These are phyloP conservation scores for Arizona elegans DNA, from an alignment of 2,113 vertebrate species.

Conservation along the genomic window DNA sequence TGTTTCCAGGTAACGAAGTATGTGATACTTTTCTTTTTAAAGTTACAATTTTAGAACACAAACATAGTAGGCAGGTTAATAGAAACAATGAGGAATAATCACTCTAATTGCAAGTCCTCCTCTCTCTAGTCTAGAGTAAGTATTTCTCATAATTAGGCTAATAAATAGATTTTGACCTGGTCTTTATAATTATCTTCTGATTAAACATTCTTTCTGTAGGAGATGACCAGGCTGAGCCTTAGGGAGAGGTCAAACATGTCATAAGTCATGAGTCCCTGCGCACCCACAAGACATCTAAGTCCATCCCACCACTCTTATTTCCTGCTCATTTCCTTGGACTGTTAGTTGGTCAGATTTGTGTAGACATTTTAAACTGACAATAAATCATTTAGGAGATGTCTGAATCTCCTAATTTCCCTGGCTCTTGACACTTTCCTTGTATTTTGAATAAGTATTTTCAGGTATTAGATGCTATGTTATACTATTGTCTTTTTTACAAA, in stretches of 20 bases:
- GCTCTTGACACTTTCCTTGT: not conserved
- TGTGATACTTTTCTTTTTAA: not conserved
- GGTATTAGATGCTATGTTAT: not conserved
- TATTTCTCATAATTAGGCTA: not conserved
- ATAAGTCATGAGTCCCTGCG: not conserved
- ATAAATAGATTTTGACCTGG: not conserved
- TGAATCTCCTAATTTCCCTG: not conserved
- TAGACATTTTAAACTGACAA: not conserved
- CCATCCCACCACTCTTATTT: not conserved
- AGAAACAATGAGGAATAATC: not conserved
- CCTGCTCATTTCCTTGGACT: not conserved
- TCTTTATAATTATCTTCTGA: not conserved
- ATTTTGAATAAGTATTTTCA: not conserved
- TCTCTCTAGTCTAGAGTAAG: not conserved
- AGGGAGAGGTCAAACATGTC: not conserved
- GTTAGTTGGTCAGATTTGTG: not conserved
- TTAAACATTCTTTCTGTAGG: not conserved
- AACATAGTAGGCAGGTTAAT: not conserved
- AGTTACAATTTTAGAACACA: not conserved
- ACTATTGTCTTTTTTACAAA: not conserved
- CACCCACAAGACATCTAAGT: not conserved
- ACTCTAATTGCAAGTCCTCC: not conserved
- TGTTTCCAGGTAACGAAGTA: not conserved
- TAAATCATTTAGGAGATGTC: not conserved
- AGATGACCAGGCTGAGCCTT: not conserved